phyloP scores from a whole-genome alignment of 2,113 vertebrate genomes.

The Neolamprologus toae region DNA sequence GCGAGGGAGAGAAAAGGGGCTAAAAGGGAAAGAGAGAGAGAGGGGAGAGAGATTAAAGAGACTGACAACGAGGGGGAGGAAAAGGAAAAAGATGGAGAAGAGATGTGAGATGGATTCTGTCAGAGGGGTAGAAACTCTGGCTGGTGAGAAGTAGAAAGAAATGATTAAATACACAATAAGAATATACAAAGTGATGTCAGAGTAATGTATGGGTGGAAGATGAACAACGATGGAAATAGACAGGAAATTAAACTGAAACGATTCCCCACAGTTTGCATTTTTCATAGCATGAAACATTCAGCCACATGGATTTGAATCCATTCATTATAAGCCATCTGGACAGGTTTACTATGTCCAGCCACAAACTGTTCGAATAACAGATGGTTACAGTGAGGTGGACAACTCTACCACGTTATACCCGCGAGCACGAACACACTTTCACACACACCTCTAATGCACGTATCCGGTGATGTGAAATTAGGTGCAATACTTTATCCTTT shows the following conservation, averaged over 20 bases:
- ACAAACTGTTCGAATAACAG: background rate
- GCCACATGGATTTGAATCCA: constrained; percentile 25
- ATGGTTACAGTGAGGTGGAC: background rate
- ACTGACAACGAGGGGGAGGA: background rate
- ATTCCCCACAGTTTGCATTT: background rate
- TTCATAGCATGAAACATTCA: constrained; percentile 27
- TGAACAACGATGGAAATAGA: background rate
- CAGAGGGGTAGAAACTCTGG: background rate
- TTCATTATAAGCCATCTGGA: constrained; percentile 50
- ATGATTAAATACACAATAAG: background rate
- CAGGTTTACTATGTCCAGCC: background rate
- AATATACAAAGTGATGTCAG: background rate
- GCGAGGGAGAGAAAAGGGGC: background rate
- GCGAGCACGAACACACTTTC: background rate
- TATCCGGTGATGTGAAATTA: background rate
- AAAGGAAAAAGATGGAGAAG: background rate
- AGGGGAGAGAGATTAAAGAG: background rate
- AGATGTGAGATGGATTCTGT: background rate
- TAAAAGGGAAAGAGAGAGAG: background rate
- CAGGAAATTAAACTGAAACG: background rate
- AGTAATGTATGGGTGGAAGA: background rate
- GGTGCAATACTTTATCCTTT: fast-evolving
- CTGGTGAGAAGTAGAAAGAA: background rate
- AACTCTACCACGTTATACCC: background rate
- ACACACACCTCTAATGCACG: background rate